Evolutionary conservation across 2,888 invertebrate genomes (phyloP), one percentile per base, ranked within the genome.

Genomic region (Brachypterus glaber): DNA sequence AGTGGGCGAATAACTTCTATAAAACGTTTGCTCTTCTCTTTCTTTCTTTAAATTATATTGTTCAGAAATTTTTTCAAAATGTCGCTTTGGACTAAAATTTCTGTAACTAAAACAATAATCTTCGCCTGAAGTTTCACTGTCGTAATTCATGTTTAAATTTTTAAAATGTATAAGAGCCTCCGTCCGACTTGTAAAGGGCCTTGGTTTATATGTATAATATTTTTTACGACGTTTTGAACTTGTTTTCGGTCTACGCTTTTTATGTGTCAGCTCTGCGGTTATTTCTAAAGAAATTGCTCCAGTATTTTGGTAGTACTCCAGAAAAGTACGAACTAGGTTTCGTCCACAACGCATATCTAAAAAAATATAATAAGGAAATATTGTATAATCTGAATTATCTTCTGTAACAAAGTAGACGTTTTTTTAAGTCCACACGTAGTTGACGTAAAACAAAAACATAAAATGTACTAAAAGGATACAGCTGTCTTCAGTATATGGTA

Each of bases 401-500:
- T 29, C 7, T 7, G 11, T 32, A 8, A 11, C 7, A 13, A 32
- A 32, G 13, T 8, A 15, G 15, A 5, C 8, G 12, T 9, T 9
- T 15, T 17, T 12, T 4, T 11, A 14, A 33, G 27, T 36, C 24
- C 30, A 26, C n/a, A 8, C 24, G 24, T 21, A 21, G 9, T 21
- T n/a, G n/a, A n/a, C n/a, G n/a, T n/a, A n/a, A n/a, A n/a, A n/a
- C n/a, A n/a, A n/a, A n/a, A n/a, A n/a, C n/a, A n/a, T n/a, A n/a
- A 24, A 8, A 17, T 11, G 17, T 21, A 35, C 33, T n/a, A 35
- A 64, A 77, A 85, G 85, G 87, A 88, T 88, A 95, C 95, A 96
- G 50, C 85, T 83, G 53, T 93, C 92, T 71, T 95, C 93, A 25
- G 87, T 93, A 61, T 95, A 96, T 18, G 89, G 83, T 39, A 88